Evolutionary conservation across 2,797 vertebrate species (phyloP).

Genomic region (Sebastes baramenuke): DNA sequence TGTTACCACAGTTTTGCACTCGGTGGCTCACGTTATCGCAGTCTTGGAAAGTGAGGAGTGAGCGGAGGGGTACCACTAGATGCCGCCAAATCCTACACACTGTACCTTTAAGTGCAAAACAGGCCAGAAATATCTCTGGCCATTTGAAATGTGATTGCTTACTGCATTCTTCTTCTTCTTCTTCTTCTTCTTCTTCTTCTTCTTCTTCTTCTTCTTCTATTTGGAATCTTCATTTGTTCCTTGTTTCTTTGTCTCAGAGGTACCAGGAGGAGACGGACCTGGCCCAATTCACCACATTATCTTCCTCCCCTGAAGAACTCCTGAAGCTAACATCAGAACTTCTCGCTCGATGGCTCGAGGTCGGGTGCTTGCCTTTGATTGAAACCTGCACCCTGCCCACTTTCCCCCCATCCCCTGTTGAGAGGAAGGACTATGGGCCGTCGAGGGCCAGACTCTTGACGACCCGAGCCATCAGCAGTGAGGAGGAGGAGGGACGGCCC

Average conservation of each 20-base stretch:
- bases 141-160: background rate
- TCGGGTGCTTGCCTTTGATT: constrained; percentile 57
- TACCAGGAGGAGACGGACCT: constrained; percentile 75
- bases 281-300: constrained; percentile 34
- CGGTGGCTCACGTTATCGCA: too few relatives aligned
- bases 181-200: background rate
- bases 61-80: too few relatives aligned
- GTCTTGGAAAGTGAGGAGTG: too few relatives aligned
- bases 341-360: constrained; percentile 70
- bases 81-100: too few relatives aligned
- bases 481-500: constrained; percentile 14
- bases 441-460: constrained; percentile 68
- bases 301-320: constrained; percentile 80
- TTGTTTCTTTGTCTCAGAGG: constrained; percentile 56
- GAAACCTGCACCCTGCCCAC: constrained; percentile 70
- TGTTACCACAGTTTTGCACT: too few relatives aligned
- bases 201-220: too few relatives aligned
- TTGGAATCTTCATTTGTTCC: background rate
- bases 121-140: background rate
- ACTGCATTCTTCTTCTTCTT: background rate
- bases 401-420: constrained; percentile 42
- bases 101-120: background rate
- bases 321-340: constrained; percentile 77
- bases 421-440: constrained; percentile 54
- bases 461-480: constrained; percentile 46